Evolutionary conservation across 1,140 invertebrate genomes (phyloP), one percentile per base, ranked within the genome.

Genomic region (Cephus cinctus): DNA sequence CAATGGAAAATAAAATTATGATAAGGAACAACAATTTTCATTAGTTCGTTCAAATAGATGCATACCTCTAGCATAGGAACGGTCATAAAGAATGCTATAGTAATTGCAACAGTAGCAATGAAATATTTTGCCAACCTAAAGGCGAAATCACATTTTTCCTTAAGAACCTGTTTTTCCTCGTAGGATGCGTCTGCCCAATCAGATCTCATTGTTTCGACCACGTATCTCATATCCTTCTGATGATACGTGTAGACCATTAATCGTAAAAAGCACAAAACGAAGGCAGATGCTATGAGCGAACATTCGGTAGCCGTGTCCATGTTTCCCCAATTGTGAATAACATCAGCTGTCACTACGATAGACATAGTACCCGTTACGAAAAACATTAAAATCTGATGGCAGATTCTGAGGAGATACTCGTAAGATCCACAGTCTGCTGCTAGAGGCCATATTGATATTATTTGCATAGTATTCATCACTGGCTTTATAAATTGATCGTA

Each of bases 61-160:
- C 50, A 16, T 54, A 70, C 66, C 42, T 70, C 59, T 6, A 69
- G 5, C n/a, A 57, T 14, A 0, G 67, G 59, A 21, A 46, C 8
- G 5, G 34, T 23, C 30, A 54, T 41, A 22, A 69, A 68, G 1
- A 34, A 1, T 0, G 14, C 1, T 0, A 55, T 18, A 1, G 56
- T 55, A 2, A 49, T 9, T 2, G 18, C 18, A 3, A 63, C 60
- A 15, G 51, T 58, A 2, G 50, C 43, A 22, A 59, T 54, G 12
- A 72, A 72, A n/a, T 46, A 47, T 42, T 66, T 70, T 1, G 61
- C 38, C 0, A 70, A 23, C 0, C 45, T 56, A 14, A 59, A 70
- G 0, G 55, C 40, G n/a, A 57, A 46, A 5, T 34, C 16, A 39
- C 63, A 66, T 16, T 63, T 67, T 5, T 67, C 36, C 6, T 32